Evolutionary conservation across 2,113 vertebrate species (phyloP), one percentile per base, ranked within the genome.

Genomic region (Australoheros scitulus): DNA sequence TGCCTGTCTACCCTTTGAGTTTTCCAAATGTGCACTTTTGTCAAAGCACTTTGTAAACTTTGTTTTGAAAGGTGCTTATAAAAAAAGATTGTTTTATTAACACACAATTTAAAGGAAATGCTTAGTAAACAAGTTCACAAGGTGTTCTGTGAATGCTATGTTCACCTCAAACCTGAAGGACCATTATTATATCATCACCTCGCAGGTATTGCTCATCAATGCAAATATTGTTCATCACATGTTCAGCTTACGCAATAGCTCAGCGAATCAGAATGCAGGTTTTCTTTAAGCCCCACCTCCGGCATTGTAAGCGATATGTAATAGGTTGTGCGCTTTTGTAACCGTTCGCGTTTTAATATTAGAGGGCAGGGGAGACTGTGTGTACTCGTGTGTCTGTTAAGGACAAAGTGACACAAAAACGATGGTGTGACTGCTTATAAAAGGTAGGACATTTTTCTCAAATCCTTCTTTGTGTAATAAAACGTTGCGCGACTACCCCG

Each of bases 401-500:
- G 1, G 5, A 79, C 22, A 7, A 79, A n/a, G 2, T 2, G 1
- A 65, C 34, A 61, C 18, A 41, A 22, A 56, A 64, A 34, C 59
- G 61, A 81, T 96, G 95, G 95, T 96, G 1, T 96, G 95, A 96
- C 88, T 96, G 70, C 29, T 96, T 22, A 94, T 95, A 26, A 95
- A 95, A 90, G 95, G 94, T 96, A 88, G 18, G 81, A 34, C 5
- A 72, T 56, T 22, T 75, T 57, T 47, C 3, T 81, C 61, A n/a
- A 72, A n/a, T 52, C 65, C 26, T 1, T 32, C 15, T 60, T 26
- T 32, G 22, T 60, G 1, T 26, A 29, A 68, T 50, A 20, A 72
- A 78, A 24, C 10, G 47, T 18, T 7, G 20, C 2, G 20, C 17
- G 11, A 26, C 58, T 41, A 52, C 15, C 34, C 18, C 9, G 15